A percentile compares a stretch with the other conserved stretches of the same genome.
Conservation (phyloP, 1,140 invertebrate genomes). For the Drosophila navojoa region DNA sequence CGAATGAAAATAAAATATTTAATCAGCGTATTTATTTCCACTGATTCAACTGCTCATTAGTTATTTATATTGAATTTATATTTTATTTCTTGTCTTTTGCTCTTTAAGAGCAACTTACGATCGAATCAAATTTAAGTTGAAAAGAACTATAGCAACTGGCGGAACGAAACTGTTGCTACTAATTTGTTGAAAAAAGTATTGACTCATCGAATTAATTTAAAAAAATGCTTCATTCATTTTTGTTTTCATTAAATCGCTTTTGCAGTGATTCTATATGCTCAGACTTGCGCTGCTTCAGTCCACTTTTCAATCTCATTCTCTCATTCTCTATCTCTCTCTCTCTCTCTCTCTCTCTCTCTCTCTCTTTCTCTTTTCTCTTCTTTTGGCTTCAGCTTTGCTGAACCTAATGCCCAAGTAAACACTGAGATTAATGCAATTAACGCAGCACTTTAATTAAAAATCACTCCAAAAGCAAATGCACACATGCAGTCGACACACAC, state of each 20-base stretch:
- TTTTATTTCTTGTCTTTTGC: too few species aligned
- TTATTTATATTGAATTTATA: too few species aligned
- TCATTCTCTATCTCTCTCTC: too few species aligned
- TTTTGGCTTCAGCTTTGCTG: neutral
- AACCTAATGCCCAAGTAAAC: slow-evolving; percentile 43
- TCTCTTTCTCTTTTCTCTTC: neutral
- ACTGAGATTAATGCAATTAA: slow-evolving; percentile 75
- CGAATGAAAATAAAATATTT: too few species aligned
- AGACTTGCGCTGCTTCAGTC: neutral
- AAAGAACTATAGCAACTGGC: too few species aligned
- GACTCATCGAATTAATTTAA: slow-evolving; percentile 7
- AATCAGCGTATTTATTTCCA: too few species aligned
- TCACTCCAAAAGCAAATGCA: slow-evolving; percentile 40
- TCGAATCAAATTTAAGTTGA: too few species aligned
- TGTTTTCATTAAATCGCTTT: neutral
- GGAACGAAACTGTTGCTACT: too few species aligned
- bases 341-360: too few species aligned
- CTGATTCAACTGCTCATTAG: too few species aligned
- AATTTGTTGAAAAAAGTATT: too few species aligned
- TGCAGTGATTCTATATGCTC: neutral
- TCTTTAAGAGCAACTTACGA: too few species aligned
- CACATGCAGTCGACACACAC: slow-evolving; percentile 16
- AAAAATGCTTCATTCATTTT: neutral
- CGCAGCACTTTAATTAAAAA: slow-evolving; percentile 74
- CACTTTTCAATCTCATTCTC: neutral